A percentile compares a stretch with the other conserved stretches of the same genome.
Evolutionary conservation across 1,140 invertebrate species (phyloP).

Genomic region (Bombus difficillimus): DNA sequence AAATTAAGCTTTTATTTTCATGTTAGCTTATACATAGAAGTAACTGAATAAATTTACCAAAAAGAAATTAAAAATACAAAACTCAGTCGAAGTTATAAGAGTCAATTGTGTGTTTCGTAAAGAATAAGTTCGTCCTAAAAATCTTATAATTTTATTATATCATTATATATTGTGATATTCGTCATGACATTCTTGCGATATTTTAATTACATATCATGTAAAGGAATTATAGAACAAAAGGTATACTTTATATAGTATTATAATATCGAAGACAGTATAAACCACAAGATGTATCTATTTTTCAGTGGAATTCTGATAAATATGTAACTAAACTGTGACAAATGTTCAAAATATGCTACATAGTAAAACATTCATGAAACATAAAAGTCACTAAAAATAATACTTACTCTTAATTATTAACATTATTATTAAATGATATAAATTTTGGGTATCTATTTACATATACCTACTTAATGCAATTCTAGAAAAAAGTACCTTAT

Average conservation of each 20-base stretch:
- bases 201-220: slow-evolving; percentile 26
- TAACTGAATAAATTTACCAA: slow-evolving; percentile 16
- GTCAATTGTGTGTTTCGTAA: background rate
- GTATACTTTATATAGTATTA: background rate
- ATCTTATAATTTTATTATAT: slow-evolving; percentile 5
- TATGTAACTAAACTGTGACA: background rate
- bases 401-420: slow-evolving; percentile 6
- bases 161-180: slow-evolving; percentile 31
- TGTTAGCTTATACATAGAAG: slow-evolving; percentile 4
- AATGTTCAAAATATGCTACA: background rate
- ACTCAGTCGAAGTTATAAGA: too few species aligned
- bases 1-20: slow-evolving; percentile 5
- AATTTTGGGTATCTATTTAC: slow-evolving; percentile 32
- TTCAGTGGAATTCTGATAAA: slow-evolving; percentile 20
- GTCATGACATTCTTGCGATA: background rate
- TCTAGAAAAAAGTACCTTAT: slow-evolving; percentile 35
- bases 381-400: slow-evolving; percentile 25
- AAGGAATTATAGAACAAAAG: slow-evolving; percentile 9
- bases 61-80: background rate
- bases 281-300: background rate
- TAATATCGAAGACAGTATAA: slow-evolving; percentile 8
- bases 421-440: slow-evolving; percentile 10
- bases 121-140: background rate
- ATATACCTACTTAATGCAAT: slow-evolving; percentile 23
- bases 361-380: background rate